These are phyloP conservation scores for Psammodynastes pulverulentus DNA, from an alignment of 2,113 vertebrate species.

Conservation along the genomic window DNA sequence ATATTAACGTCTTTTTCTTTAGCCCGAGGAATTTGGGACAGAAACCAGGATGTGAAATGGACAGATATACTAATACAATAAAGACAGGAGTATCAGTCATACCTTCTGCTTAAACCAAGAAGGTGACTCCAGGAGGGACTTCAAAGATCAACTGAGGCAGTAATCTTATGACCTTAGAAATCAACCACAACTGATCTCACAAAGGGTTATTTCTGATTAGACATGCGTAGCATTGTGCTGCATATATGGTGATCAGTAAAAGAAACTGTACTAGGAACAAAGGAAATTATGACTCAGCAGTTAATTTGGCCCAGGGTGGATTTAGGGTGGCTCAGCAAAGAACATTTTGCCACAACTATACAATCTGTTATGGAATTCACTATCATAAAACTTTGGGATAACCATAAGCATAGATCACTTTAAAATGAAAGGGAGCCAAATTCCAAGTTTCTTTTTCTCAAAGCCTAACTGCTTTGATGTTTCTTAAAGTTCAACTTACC, in stretches of 20 bases:
- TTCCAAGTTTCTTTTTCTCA: not conserved
- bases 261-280: not conserved
- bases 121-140: not conserved
- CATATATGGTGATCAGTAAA: not conserved
- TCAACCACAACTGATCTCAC: not conserved
- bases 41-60: not conserved
- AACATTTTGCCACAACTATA: not conserved
- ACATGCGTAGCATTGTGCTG: not conserved
- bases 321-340: not conserved
- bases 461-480: not conserved
- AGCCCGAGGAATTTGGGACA: not conserved
- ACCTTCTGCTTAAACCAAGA: not conserved
- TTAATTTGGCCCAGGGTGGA: not conserved
- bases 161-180: not conserved
- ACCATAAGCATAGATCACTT: not conserved
- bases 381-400: not conserved
- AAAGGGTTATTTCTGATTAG: not conserved
- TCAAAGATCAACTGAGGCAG: not conserved
- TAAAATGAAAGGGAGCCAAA: not conserved
- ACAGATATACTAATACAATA: not conserved
- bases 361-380: not conserved
- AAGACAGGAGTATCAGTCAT: not conserved
- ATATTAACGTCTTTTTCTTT: not conserved
- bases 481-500: not conserved
- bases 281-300: not conserved